Percentiles rank a stretch among this genome's conserved stretches.
Evolutionary conservation across 2,888 invertebrate species (phyloP).

Genomic region (Drosophila limbata): DNA sequence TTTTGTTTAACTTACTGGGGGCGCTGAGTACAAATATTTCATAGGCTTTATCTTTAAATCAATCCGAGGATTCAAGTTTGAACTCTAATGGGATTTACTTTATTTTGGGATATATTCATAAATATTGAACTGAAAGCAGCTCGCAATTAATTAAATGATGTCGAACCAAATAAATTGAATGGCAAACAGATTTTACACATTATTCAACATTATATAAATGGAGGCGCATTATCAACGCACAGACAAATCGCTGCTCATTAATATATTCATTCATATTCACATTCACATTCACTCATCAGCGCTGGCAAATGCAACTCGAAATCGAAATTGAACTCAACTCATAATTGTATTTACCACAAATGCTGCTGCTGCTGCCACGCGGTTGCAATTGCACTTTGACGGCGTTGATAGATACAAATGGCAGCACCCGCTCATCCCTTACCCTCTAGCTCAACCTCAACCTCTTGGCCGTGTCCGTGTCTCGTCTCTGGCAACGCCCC

Average conservation of each 20-base stretch:
- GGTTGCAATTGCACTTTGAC: conserved; percentile 74
- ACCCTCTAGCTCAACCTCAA: not conserved
- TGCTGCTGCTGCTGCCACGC: conserved; percentile 36
- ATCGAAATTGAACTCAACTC: conserved; percentile 32
- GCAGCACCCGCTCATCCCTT: conserved; percentile 26
- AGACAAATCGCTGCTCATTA: conserved; percentile 84
- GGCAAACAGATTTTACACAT: conserved; percentile 67
- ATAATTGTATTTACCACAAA: conserved; percentile 61
- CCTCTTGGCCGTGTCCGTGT: not conserved
- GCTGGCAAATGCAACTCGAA: conserved; percentile 62
- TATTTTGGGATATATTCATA: conserved; percentile 14
- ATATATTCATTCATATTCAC: conserved; percentile 77
- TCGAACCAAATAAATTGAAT: conserved; percentile 23
- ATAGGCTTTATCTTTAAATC: conserved; percentile 5
- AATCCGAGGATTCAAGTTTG: conserved; percentile 8
- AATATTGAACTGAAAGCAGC: conserved; percentile 45
- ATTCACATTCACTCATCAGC: conserved; percentile 80
- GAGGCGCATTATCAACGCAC: conserved; percentile 15
- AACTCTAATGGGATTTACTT: not conserved
- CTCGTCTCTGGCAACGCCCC: conserved; percentile 57
- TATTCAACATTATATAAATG: conserved; percentile 73
- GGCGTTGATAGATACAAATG: conserved; percentile 79
- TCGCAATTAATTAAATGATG: conserved; percentile 71
- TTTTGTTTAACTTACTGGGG: conserved; percentile 61
- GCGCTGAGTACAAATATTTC: conserved; percentile 57